Conservation (phyloP, 2,888 invertebrate species). For the Lordiphosa andalusiaca region DNA sequence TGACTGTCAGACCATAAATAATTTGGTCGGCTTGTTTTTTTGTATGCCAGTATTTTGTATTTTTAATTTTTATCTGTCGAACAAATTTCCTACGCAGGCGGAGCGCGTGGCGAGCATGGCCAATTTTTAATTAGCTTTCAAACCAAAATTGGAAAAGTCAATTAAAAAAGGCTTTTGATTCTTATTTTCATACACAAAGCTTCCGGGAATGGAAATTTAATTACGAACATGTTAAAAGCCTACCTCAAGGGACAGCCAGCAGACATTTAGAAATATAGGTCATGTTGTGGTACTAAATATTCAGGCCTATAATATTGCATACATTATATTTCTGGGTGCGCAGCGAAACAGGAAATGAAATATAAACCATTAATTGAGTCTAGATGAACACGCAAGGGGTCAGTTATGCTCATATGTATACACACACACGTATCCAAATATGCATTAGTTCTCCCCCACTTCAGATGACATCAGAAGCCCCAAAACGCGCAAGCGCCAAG, state of each 20-base stretch:
- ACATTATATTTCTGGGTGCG: slow-evolving; percentile 5
- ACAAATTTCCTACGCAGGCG: slow-evolving; percentile 29
- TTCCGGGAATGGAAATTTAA: slow-evolving; percentile 9
- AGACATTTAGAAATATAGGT: slow-evolving; percentile 18
- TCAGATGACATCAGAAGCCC: slow-evolving; percentile 69
- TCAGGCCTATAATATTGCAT: slow-evolving; percentile 14
- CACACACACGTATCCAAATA: slow-evolving; percentile 22
- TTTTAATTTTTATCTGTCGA: slow-evolving; percentile 17
- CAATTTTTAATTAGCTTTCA: slow-evolving; percentile 48
- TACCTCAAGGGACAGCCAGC: slow-evolving; percentile 31
- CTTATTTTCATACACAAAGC: too few relatives aligned
- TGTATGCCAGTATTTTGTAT: slow-evolving; percentile 16
- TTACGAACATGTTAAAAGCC: slow-evolving; percentile 11
- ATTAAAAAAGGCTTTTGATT: slow-evolving; percentile 18
- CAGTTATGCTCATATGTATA: slow-evolving; percentile 4
- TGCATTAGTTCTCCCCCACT: slow-evolving; percentile 18
- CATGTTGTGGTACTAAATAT: slow-evolving; percentile 9
- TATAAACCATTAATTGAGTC: neutral
- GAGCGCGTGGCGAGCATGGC: slow-evolving; percentile 38
- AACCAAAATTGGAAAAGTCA: slow-evolving; percentile 42
- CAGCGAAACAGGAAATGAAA: slow-evolving; percentile 16
- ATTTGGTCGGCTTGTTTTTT: slow-evolving; percentile 29
- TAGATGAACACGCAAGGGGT: too few relatives aligned
- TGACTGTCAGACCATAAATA: slow-evolving; percentile 46
- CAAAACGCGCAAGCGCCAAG: slow-evolving; percentile 54